Evolutionary conservation across 1,140 invertebrate species (phyloP), one percentile per base, ranked within the genome.

Genomic region (Panagrolaimus sp.): DNA sequence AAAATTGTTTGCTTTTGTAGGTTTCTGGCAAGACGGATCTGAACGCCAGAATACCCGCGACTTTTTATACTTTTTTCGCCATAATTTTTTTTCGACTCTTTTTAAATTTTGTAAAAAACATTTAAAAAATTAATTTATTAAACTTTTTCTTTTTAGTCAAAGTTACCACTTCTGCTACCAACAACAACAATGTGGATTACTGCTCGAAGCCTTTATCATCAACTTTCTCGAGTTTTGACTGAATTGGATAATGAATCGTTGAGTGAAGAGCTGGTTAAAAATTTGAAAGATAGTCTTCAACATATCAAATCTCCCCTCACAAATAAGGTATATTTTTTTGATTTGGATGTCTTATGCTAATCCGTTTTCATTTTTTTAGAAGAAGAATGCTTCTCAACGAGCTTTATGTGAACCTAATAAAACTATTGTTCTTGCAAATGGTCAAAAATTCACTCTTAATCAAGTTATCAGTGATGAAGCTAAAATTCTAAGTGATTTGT

Each of bases 401-500:
- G 52, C 52, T 12, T 58, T 58, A 8, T 21, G 10, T 12, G 1
- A 58, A 28, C 0, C 12, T 1, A n/a, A n/a, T 12, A 58, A 28
- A 21, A 10, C 14, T 21, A n/a, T 58, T 8, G 28, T 28, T 21
- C n/a, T 58, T 21, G 21, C 52, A 24, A 58, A 38, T n/a, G 69
- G 63, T 5, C 32, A 65, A 14, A 48, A 65, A 38, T 15, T 65
- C 1, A 9, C 63, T 0, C 21, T 70, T 6, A 24, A 52, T 24
- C 32, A 48, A 38, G 32, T 38, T 28, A n/a, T 70, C 17, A 28
- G 44, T 15, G 45, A 26, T 0, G 69, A 70, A 62, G 46, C 69
- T 10, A 17, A 26, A 3, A 70, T 70, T 17, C 12, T 70, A 8
- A 65, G 62, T 7, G 64, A 70, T 62, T 10, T 65, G 10, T 70